Percentiles rank a stretch among this genome's conserved stretches.
phyloP scores from a whole-genome alignment of 2,113 vertebrate species.

The Ranitomeya variabilis region DNA sequence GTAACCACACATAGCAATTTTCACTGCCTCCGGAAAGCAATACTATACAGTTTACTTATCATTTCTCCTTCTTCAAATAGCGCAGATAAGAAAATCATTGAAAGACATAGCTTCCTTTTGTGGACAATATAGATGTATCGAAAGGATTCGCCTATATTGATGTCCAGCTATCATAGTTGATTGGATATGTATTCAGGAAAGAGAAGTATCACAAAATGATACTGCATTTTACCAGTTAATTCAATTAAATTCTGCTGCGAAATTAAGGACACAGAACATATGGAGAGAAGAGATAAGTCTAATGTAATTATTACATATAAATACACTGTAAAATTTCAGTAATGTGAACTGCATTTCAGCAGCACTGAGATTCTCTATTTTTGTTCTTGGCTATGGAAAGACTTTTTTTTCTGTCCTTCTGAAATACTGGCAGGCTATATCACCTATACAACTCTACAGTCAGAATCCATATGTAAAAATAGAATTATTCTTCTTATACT shows the following conservation, averaged over 20 bases:
- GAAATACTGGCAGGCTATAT: slow-evolving; percentile 5
- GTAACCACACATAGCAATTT: slow-evolving; percentile 28
- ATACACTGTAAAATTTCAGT: slow-evolving; percentile 54
- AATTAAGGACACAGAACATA: slow-evolving; percentile 53
- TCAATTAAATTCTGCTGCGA: slow-evolving; percentile 50
- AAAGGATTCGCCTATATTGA: slow-evolving; percentile 27
- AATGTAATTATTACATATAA: slow-evolving; percentile 55
- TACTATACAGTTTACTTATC: slow-evolving; percentile 24
- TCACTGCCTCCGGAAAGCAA: slow-evolving; percentile 17
- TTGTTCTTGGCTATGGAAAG: slow-evolving; percentile 35
- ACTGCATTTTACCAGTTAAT: slow-evolving; percentile 52
- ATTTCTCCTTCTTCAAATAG: slow-evolving; percentile 12
- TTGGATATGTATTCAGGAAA: slow-evolving; percentile 29
- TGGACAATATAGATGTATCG: slow-evolving; percentile 13
- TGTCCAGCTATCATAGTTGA: slow-evolving; percentile 1
- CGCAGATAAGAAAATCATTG: slow-evolving; percentile 20
- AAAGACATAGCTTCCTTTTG: neutral
- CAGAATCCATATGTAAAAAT: neutral
- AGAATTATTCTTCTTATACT: neutral
- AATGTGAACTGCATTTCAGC: slow-evolving; percentile 47
- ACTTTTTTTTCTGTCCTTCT: slow-evolving; percentile 1
- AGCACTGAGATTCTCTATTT: slow-evolving; percentile 22
- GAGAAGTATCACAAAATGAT: slow-evolving; percentile 36
- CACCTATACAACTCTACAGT: slow-evolving; percentile 15
- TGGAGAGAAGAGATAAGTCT: slow-evolving; percentile 54